Conservation (phyloP, 1,140 invertebrate species). For the Drosophila novamexicana region DNA sequence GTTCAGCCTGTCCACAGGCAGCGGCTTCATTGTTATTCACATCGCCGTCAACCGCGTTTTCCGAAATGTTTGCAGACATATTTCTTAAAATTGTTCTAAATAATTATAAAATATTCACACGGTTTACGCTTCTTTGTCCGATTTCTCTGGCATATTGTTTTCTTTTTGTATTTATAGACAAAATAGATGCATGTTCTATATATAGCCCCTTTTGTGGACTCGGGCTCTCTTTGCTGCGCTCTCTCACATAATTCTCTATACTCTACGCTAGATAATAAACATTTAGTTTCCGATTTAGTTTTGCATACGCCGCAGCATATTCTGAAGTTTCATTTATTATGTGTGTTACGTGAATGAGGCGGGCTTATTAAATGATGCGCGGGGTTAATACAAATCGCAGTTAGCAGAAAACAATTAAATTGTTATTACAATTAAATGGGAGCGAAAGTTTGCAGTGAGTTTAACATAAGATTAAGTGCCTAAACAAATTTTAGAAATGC, state of each 20-base stretch:
- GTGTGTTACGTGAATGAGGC: conserved; percentile 65
- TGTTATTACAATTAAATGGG: conserved; percentile 71
- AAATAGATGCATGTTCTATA: conserved; percentile 75
- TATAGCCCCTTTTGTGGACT: conserved; percentile 50
- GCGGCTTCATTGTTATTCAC: conserved; percentile 67
- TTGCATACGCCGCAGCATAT: conserved; percentile 58
- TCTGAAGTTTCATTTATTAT: conserved; percentile 72
- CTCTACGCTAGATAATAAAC: conserved; percentile 39
- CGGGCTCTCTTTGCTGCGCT: conserved; percentile 18
- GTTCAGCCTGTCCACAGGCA: conserved; percentile 7
- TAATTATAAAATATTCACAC: conserved; percentile 38
- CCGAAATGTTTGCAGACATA: conserved; percentile 64
- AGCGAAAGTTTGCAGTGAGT: conserved; percentile 58
- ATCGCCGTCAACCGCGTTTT: conserved; percentile 46
- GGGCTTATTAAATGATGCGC: conserved; percentile 44
- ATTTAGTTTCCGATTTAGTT: conserved; percentile 57
- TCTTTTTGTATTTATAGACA: conserved; percentile 74
- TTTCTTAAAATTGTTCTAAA: conserved; percentile 38
- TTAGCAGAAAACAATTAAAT: conserved; percentile 75
- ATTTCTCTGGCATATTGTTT: conserved; percentile 48
- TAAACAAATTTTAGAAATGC: conserved; percentile 62
- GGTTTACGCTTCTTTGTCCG: conserved; percentile 21
- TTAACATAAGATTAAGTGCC: conserved; percentile 78
- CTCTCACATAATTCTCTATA: conserved; percentile 5
- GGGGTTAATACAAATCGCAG: conserved; percentile 77